Evolutionary conservation across 2,888 invertebrate species (phyloP).

Genomic region (Tiphia femorata): DNA sequence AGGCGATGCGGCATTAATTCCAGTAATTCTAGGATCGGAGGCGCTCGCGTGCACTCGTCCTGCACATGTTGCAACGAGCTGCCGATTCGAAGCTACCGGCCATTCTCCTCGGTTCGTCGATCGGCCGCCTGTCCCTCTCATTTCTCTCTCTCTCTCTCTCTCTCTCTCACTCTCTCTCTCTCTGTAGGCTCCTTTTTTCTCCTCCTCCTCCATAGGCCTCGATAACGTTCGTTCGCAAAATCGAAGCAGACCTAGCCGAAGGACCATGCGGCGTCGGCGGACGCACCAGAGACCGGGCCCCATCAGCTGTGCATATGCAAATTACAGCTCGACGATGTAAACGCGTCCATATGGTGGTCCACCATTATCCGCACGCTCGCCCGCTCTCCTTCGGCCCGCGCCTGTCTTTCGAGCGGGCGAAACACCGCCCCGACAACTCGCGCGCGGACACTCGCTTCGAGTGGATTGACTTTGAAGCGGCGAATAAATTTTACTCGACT

Average conservation of each 20-base stretch:
- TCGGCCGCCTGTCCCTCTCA: neutral
- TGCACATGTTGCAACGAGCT: conserved; percentile 53
- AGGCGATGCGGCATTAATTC: conserved; percentile 41
- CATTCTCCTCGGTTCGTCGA: conserved; percentile 8
- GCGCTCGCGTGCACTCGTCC: conserved; percentile 50
- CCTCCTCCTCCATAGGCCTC: conserved; percentile 9
- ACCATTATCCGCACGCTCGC: conserved; percentile 53
- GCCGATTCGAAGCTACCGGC: conserved; percentile 43
- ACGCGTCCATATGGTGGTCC: conserved; percentile 50
- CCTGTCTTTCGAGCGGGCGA: neutral
- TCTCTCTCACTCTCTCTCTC: conserved; percentile 5
- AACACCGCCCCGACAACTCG: neutral
- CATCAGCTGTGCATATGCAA: conserved; percentile 55
- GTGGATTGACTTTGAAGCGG: neutral
- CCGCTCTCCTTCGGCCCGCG: too few relatives aligned
- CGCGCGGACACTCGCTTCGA: neutral
- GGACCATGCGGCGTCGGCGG: conserved; percentile 11
- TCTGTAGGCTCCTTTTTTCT: neutral
- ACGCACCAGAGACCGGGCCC: conserved; percentile 25
- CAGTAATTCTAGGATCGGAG: conserved; percentile 48
- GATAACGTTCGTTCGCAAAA: conserved; percentile 25
- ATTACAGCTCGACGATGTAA: conserved; percentile 47
- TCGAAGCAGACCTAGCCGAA: conserved; percentile 22
- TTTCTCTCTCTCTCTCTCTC: conserved; percentile 5
- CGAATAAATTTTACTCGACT: neutral